Percentiles rank a stretch among this genome's conserved stretches.
Conservation (phyloP, 2,888 invertebrate species). For the Atrina japonica region DNA sequence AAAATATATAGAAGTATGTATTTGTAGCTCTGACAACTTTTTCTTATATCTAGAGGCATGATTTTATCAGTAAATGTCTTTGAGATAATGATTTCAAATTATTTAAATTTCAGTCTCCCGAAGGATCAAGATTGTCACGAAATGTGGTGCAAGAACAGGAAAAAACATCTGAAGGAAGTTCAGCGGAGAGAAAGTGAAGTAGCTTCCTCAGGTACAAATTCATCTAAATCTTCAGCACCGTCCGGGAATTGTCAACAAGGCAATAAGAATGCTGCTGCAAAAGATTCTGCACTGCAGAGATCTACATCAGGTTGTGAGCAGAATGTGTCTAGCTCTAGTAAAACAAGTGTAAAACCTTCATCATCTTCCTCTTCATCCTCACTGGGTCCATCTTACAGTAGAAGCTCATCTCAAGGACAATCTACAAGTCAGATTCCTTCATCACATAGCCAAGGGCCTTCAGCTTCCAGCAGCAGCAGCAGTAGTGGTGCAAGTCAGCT, state of each 20-base stretch:
- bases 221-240: neutral
- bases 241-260: neutral
- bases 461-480: neutral
- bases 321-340: neutral
- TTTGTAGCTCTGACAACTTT: too few species aligned
- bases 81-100: neutral
- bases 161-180: constrained; percentile 80
- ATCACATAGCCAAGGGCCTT: neutral
- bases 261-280: neutral
- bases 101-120: constrained; percentile 84
- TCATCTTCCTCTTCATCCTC: neutral
- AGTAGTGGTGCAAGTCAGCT: neutral
- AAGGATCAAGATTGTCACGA: constrained; percentile 99
- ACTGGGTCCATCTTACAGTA: too few species aligned
- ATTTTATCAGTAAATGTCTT: neutral
- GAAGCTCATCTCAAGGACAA: constrained; percentile 3
- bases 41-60: too few species aligned
- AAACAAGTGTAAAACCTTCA: neutral
- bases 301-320: neutral
- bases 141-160: constrained; percentile 98
- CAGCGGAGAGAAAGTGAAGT: constrained; percentile 37
- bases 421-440: constrained; percentile 12
- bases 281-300: neutral
- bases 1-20: too few species aligned
- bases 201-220: neutral